Base-by-base conservation (phyloP, 2,888 invertebrate genomes). In the Harpagoxenus sublaevis region DNA sequence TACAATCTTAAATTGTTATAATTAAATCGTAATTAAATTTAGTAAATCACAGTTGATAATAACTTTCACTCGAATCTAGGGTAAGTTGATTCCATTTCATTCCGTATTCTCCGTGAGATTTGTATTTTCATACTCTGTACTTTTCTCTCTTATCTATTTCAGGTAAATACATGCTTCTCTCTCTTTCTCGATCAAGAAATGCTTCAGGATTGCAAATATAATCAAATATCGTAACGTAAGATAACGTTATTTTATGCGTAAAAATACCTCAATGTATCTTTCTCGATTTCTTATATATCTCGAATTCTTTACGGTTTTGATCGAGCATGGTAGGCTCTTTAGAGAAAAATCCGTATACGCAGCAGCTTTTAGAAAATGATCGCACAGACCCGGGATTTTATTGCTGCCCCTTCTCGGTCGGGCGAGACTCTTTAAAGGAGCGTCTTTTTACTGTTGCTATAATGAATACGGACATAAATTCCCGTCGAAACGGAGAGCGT, bases 381-480 rank as follows among this genome's bases (percentile, higher is more conserved):
- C 48, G 39, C 45, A 28, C 51, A 28, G 42, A 39, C 8, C 12
- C 18, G 70, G 39, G 65, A 66, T 83, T 84, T 73, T 73, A 84
- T 73, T 81, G 73, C 63, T 70, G 57, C 18, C 35, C 31, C 23
- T 48, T 83, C 57, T 53, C 35, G 31, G 31, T 51, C 28, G 55
- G 39, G 57, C 42, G 31, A 48, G 8, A 31, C 62, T 68, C 48
- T 42, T 85, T 65, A 71, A 65, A 65, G 65, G 51, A 77, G 31
- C 74, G 77, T 78, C 55, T 66, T 82, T 84, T 84, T 82, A 86
- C 85, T 75, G 82, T 60, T 71, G 73, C 71, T 84, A 82, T 86
- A 86, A 86, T 85, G 82, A 86, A 86, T 77, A 73, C 82, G 73
- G 71, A 84, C 73, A 85, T 86, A 86, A 86, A 86, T 86, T 82